Percentiles rank a stretch among this genome's conserved stretches.
Conservation (phyloP, 1,140 invertebrate genomes). For the Triops cancriformis region DNA sequence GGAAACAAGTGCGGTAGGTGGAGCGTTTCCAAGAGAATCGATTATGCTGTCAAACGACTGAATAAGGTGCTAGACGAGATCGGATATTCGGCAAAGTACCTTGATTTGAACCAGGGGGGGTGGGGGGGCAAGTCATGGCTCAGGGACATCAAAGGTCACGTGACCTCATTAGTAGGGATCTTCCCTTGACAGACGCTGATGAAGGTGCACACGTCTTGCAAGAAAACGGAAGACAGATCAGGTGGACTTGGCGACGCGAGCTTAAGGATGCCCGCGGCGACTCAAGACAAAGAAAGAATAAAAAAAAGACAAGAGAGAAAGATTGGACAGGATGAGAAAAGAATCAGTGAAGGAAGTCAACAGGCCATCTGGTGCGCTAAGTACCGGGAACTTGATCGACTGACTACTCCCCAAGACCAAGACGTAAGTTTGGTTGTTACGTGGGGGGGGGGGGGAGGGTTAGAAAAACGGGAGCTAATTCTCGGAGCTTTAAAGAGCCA, state of each 20-base stretch:
- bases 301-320: not conserved
- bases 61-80: not conserved
- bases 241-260: not conserved
- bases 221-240: not conserved
- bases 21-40: not conserved
- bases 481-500: not conserved
- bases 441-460: too few relatives aligned
- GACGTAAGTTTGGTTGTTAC: too few relatives aligned
- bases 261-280: not conserved
- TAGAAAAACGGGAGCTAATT: not conserved
- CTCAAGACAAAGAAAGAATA: not conserved
- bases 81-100: not conserved
- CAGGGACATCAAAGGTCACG: not conserved
- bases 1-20: too few relatives aligned
- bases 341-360: too few relatives aligned
- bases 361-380: too few relatives aligned
- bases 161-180: slow-evolving; percentile 13
- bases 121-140: not conserved
- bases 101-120: not conserved
- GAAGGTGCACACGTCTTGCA: not conserved
- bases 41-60: not conserved
- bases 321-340: too few relatives aligned
- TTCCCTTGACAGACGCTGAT: slow-evolving; percentile 4
- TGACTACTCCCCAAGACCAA: too few relatives aligned
- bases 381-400: too few relatives aligned